phyloP scores from a whole-genome alignment of 1,140 invertebrate species.

The Homarus americanus region DNA sequence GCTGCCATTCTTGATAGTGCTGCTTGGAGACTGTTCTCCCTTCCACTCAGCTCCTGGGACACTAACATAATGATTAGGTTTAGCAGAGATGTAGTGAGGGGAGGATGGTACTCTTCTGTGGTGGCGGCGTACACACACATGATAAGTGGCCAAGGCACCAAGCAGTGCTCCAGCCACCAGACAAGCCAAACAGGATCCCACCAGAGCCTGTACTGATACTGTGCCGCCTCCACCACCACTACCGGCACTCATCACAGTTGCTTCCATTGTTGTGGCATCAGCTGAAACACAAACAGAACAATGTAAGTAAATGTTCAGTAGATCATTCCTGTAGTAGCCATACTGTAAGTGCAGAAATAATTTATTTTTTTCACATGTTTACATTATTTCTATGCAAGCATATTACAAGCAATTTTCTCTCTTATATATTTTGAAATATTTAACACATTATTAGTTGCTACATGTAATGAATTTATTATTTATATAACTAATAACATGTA shows the following conservation, averaged over 20 bases:
- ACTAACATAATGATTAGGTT: conserved; percentile 74
- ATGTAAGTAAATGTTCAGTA: neutral
- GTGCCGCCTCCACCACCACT: conserved; percentile 50
- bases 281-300: conserved; percentile 25
- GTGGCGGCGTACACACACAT: conserved; percentile 78
- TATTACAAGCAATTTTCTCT: no score
- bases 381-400: no score
- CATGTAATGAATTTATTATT: no score
- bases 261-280: conserved; percentile 29
- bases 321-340: no score
- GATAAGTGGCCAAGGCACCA: conserved; percentile 78
- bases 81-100: conserved; percentile 83
- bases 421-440: no score
- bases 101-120: conserved; percentile 82
- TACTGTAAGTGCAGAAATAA: no score
- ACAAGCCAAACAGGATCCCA: conserved; percentile 80
- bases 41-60: conserved; percentile 78
- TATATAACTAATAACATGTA: no score
- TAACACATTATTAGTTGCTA: no score
- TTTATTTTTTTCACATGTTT: no score
- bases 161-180: conserved; percentile 79
- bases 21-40: conserved; percentile 45
- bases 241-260: neutral
- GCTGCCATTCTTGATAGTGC: conserved; percentile 66
- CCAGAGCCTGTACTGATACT: conserved; percentile 80